phyloP scores from a whole-genome alignment of 2,797 vertebrate genomes.

The Gallinago stenura region DNA sequence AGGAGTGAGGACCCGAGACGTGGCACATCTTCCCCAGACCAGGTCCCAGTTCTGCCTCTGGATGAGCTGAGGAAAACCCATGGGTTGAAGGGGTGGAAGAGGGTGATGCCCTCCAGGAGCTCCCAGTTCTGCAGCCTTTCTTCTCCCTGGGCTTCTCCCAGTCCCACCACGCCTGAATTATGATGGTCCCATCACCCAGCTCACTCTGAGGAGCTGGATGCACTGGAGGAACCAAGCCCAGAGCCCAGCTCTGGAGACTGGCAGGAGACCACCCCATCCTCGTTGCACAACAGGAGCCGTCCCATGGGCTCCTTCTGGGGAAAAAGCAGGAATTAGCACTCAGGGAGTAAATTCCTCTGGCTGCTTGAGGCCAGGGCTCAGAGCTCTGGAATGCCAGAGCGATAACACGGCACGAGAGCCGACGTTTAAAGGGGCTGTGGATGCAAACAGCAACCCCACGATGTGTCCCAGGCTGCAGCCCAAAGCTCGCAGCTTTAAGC shows the following conservation, averaged over 20 bases:
- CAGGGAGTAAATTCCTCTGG: constrained; percentile 56
- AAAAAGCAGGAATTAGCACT: constrained; percentile 14
- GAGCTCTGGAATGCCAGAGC: constrained; percentile 30
- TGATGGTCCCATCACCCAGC: background rate
- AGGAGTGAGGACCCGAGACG: fast-evolving
- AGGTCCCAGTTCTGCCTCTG: background rate
- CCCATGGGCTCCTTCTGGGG: background rate
- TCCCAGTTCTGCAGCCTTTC: background rate
- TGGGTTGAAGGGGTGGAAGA: background rate
- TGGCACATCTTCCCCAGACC: background rate
- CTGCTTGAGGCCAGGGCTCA: constrained; percentile 44
- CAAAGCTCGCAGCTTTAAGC: background rate
- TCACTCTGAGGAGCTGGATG: fast-evolving
- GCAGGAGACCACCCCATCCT: background rate
- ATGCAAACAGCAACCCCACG: background rate
- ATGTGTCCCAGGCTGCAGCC: background rate
- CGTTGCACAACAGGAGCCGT: constrained; percentile 10
- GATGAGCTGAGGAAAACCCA: background rate
- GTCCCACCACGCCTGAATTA: fast-evolving
- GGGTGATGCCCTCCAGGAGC: background rate
- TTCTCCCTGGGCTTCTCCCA: background rate
- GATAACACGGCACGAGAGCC: background rate
- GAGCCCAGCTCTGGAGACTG: background rate
- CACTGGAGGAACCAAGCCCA: background rate
- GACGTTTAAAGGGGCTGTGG: background rate